Evolutionary conservation across 2,113 vertebrate species (phyloP), one percentile per base, ranked within the genome.

Genomic region (Pan paniscus): DNA sequence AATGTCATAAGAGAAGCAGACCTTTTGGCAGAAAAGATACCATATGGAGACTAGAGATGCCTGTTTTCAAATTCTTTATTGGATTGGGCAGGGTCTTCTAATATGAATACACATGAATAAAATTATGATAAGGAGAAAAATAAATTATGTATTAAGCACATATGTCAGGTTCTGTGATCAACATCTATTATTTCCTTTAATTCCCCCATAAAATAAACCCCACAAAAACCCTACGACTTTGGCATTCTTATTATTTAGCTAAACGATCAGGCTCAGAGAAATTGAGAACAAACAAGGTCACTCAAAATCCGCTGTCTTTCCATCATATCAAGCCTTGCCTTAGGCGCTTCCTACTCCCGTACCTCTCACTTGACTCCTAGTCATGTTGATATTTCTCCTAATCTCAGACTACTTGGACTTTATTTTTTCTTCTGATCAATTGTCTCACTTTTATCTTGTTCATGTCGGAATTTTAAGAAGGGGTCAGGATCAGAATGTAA

Each of bases 11-110:
- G 70, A 20, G 89, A 88, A 52, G 27, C 3, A 89, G 55, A 12
- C 9, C 80, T 25, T 40, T 57, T 76, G 40, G 5, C 14, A 81
- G 61, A 18, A 94, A 78, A 85, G 4, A 30, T 75, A 78, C 6
- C 32, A 9, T 8, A 35, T 23, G 46, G 57, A 48, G 55, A 27
- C 38, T 43, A 40, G 25, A 59, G 55, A 23, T 38, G 9, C 12
- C 38, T 96, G 40, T 87, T 89, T 96, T 92, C 43, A 92, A 50
- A 80, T 81, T 85, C 43, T 96, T 50, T 12, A 1, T 27, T 55
- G 57, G n/a, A 92, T 4, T 22, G 2, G 50, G 48, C 1, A 23
- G 27, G 23, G 8, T 43, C 0, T 43, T 84, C 14, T 89, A 30
- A 27, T 84, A 73, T 86, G 32, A 79, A 61, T 86, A 55, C 17